These are phyloP conservation scores for Nephrotoma guestfalica DNA, from an alignment of 2,888 invertebrate genomes.

Conservation along the genomic window DNA sequence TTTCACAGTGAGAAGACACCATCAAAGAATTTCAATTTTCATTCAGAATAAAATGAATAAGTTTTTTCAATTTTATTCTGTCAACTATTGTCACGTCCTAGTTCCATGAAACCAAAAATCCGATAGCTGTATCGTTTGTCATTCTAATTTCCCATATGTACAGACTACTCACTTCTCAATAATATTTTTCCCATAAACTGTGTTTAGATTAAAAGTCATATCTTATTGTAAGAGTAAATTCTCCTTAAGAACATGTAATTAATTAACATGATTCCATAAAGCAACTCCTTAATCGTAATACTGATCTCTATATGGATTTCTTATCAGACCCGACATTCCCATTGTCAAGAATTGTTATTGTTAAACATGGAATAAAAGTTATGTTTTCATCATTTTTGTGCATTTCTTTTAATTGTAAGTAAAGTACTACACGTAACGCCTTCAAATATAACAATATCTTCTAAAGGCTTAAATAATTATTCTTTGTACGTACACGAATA, in stretches of 20 bases:
- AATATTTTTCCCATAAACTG: neutral
- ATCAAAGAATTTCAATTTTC: too few species aligned
- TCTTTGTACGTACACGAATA: neutral
- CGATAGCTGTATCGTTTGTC: too few species aligned
- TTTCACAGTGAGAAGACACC: too few species aligned
- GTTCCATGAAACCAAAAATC: too few species aligned
- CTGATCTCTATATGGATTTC: neutral
- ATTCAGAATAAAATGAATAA: too few species aligned
- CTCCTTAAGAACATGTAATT: neutral
- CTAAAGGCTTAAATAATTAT: neutral
- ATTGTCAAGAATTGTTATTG: too few species aligned
- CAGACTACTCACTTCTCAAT: too few species aligned
- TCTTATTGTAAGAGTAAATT: neutral
- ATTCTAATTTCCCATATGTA: too few species aligned
- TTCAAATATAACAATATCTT: neutral
- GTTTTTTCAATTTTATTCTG: too few species aligned
- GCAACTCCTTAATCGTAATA: neutral
- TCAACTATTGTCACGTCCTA: too few species aligned
- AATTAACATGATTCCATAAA: neutral
- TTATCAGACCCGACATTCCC: neutral
- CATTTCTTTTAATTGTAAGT: neutral
- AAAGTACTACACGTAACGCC: neutral
- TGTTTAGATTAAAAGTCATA: neutral
- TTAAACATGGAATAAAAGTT: neutral
- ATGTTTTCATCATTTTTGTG: neutral